Percentiles rank a stretch among this genome's conserved stretches.
These are phyloP conservation scores for Prietella phreatophila DNA, from an alignment of 2,113 vertebrate species.

Conservation along the genomic window DNA sequence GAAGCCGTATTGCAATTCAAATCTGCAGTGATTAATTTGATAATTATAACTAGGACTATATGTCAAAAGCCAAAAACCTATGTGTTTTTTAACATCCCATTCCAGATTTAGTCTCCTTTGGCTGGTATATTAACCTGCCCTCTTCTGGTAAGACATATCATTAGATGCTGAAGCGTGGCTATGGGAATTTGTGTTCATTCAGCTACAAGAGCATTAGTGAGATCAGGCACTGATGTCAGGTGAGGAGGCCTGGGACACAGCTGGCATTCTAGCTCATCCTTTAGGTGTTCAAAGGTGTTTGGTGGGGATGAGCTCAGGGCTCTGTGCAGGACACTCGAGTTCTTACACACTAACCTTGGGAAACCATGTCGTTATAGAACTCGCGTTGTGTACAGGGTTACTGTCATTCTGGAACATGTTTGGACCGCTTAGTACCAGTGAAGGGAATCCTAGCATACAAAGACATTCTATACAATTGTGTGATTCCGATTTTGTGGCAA, in stretches of 20 bases:
- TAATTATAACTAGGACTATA: not conserved
- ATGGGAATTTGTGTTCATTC: not conserved
- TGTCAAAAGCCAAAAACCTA: not conserved
- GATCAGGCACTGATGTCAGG: not conserved
- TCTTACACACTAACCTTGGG: not conserved
- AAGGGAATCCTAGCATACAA: not conserved
- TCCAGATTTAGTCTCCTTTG: not conserved
- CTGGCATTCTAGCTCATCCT: not conserved
- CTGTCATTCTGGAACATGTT: not conserved
- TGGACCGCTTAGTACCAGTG: not conserved
- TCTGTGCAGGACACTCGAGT: not conserved
- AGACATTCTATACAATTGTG: not conserved
- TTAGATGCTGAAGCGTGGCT: not conserved
- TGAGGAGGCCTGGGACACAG: not conserved
- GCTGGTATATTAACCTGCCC: not conserved
- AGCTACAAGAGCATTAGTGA: not conserved
- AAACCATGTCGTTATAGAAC: not conserved
- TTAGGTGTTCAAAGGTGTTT: not conserved
- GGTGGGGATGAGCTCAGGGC: not conserved
- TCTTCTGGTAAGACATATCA: not conserved
- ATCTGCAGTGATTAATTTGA: not conserved
- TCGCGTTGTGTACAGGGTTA: not conserved
- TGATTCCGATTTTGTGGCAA: not conserved
- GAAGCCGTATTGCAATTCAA: not conserved
- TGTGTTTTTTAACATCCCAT: not conserved